These are phyloP conservation scores for Acarapis woodi DNA, from an alignment of 1,140 invertebrate species.

Conservation along the genomic window DNA sequence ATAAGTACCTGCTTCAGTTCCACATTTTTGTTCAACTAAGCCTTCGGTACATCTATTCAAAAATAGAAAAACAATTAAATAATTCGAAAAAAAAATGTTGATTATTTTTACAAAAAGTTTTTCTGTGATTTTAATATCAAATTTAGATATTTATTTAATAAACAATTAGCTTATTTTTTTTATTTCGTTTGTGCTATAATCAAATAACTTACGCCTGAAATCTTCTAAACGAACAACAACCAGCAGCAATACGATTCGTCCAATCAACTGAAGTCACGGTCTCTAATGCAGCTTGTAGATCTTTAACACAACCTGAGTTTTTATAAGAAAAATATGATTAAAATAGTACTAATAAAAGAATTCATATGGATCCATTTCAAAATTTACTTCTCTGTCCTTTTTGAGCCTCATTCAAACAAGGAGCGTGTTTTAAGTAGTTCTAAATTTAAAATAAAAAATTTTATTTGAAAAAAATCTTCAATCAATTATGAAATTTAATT, in stretches of 20 bases:
- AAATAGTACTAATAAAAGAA: no score
- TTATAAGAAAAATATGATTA: no score
- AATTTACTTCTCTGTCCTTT: slow-evolving; percentile 12
- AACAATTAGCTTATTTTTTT: not conserved
- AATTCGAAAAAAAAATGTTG: no score
- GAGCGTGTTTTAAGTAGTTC: slow-evolving; percentile 14
- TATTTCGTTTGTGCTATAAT: not conserved
- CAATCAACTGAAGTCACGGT: slow-evolving; percentile 12
- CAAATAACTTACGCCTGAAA: no score
- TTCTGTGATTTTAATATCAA: not conserved
- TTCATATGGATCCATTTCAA: no score
- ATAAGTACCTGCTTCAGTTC: slow-evolving; percentile 13
- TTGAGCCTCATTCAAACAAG: slow-evolving; percentile 13
- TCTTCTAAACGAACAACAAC: slow-evolving; percentile 12
- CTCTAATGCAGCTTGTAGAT: slow-evolving; percentile 14
- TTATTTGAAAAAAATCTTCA: no score
- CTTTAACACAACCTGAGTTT: slow-evolving; percentile 14
- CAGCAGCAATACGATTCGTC: slow-evolving; percentile 14
- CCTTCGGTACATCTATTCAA: slow-evolving; percentile 11
- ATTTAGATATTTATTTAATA: no score
- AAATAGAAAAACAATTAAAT: no score
- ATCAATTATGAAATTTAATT: no score
- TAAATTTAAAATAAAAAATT: not conserved
- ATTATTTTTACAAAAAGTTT: slow-evolving; percentile 9
- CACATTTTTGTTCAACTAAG: slow-evolving; percentile 14